Evolutionary conservation across 2,797 vertebrate species (phyloP).

Genomic region (Lutjanus argentimaculatus): DNA sequence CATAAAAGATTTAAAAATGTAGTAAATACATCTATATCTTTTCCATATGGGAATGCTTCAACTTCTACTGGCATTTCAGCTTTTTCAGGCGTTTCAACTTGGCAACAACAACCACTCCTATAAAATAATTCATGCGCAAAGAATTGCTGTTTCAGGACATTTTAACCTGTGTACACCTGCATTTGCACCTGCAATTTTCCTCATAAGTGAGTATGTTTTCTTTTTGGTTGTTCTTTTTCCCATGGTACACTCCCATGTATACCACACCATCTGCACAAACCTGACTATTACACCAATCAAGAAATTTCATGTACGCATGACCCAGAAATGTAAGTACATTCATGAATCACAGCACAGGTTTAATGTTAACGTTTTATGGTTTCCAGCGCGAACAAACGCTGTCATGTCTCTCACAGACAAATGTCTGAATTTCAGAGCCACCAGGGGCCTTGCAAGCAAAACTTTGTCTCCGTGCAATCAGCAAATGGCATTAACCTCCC

Average conservation of each 20-base stretch:
- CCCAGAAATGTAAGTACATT: background rate
- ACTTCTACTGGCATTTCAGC: too few relatives aligned
- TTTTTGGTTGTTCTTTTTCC: background rate
- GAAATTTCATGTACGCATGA: background rate
- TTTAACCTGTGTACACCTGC: too few relatives aligned
- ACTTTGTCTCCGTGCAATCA: constrained; percentile 43
- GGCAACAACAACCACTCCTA: too few relatives aligned
- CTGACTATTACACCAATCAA: constrained; percentile 6
- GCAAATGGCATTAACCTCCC: constrained; percentile 49
- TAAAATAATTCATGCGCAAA: too few relatives aligned
- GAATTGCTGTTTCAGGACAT: too few relatives aligned
- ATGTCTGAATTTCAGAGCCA: constrained; percentile 26
- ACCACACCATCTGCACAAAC: background rate
- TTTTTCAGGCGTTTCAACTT: too few relatives aligned
- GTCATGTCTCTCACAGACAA: constrained; percentile 1
- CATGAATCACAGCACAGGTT: background rate
- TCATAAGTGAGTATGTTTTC: background rate
- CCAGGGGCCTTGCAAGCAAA: constrained; percentile 22
- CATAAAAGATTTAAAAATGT: too few relatives aligned
- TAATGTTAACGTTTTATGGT: constrained; percentile 1
- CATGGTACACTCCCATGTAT: background rate
- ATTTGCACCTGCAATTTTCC: background rate
- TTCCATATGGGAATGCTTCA: too few relatives aligned
- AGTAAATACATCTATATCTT: too few relatives aligned
- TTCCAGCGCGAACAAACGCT: background rate